phyloP scores from a whole-genome alignment of 2,888 invertebrate genomes.

The Oasisia sp. region DNA sequence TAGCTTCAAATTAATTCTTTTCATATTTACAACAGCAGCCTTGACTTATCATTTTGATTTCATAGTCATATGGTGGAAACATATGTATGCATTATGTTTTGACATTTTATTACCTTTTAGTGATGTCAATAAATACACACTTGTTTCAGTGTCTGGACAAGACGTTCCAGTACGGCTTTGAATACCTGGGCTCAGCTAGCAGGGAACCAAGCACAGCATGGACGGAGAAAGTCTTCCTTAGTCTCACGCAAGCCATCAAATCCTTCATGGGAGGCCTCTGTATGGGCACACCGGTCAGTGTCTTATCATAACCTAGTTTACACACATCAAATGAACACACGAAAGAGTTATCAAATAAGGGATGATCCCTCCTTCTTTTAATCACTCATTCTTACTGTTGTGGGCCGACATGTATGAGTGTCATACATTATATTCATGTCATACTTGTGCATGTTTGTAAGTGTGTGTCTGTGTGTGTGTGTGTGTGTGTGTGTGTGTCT shows the following conservation, averaged over 20 bases:
- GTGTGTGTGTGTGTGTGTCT: neutral
- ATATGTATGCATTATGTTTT: no score
- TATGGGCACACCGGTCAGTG: constrained; percentile 57
- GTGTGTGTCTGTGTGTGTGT: no score
- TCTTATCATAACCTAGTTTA: neutral
- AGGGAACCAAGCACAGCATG: constrained; percentile 58
- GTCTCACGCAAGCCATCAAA: constrained; percentile 56
- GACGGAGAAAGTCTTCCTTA: constrained; percentile 57
- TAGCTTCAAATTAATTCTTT: no score
- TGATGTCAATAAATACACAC: neutral
- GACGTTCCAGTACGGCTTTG: constrained; percentile 62
- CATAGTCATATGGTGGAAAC: no score
- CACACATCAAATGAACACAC: neutral
- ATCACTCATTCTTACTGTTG: no score
- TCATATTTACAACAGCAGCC: no score
- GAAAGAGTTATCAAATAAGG: neutral
- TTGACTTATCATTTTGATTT: no score
- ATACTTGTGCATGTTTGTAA: no score
- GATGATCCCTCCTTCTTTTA: no score
- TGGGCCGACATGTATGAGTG: no score
- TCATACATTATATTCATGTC: no score
- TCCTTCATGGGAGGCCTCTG: constrained; percentile 54
- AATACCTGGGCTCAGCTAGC: constrained; percentile 57
- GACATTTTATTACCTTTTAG: no score
- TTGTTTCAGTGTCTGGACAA: constrained; percentile 54